Evolutionary conservation across 2,113 vertebrate genomes (phyloP), one percentile per base, ranked within the genome.

Genomic region (Hyla sarda): DNA sequence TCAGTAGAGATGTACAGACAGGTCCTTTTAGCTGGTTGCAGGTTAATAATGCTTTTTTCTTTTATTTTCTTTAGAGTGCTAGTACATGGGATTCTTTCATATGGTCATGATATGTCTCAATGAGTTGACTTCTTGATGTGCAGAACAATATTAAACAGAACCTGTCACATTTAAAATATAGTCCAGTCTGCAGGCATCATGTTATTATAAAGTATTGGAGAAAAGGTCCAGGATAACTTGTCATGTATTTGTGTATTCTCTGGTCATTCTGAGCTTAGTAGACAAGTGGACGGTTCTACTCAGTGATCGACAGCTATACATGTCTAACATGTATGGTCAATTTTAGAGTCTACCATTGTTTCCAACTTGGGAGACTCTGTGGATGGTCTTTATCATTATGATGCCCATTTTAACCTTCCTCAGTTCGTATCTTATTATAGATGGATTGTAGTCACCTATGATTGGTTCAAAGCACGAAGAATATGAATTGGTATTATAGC

Each of bases 1-100:
- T 98, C 98, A 0, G 98, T 99, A 84, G 98, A 99, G 94, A 98
- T 99, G 98, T 99, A 99, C 90, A 95, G 96, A 88, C 98, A 99
- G 92, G 96, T 99, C 83, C 94, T 99, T 89, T 94, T 99, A 89
- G 96, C 98, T 30, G 98, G 98, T 58, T 98, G 97, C 97, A 98
- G 98, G 98, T 99, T 89, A 80, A 92, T 86, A 89, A 65, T 74
- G 84, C 79, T 30, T 34, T 71, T 50, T 32, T 48, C 47, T 6
- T 34, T 30, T 32, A 34, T 28, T 16, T 2, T 69, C 19, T 69
- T 19, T 34, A 7, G 5, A 19, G 16, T 34, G 17, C 32, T 28
- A 30, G 14, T 65, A 16, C 56, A n/a, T 58, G 11, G 6, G 6
- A 2, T 54, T 54, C 10, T 25, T 25, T 28, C 58, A 11, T 62